Evolutionary conservation across 2,888 invertebrate species (phyloP).

Genomic region (Drosophila formosana): DNA sequence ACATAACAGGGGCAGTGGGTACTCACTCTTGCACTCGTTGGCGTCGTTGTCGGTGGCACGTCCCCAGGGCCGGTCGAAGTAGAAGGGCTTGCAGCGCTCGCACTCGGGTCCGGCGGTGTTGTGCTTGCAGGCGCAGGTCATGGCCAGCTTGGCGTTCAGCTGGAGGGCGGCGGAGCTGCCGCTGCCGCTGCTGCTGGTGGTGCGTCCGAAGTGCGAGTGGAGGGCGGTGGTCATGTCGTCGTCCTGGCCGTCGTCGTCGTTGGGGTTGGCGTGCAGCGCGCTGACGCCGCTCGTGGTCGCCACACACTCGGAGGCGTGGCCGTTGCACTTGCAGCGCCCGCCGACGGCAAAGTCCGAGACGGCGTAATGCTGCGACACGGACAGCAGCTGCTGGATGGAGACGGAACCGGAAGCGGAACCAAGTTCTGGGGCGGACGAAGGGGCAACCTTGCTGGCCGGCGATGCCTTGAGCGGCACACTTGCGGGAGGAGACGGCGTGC

Average conservation of each 20-base stretch:
- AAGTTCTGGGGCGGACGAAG: constrained; percentile 36
- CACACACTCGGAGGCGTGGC: constrained; percentile 97
- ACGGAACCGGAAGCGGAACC: constrained; percentile 13
- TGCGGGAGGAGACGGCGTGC: constrained; percentile 56
- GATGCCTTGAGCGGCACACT: constrained; percentile 48
- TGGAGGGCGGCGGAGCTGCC: constrained; percentile 27
- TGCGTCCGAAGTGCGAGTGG: constrained; percentile 62
- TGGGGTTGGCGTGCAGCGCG: constrained; percentile 10
- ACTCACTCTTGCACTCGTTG: constrained; percentile 99
- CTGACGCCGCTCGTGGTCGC: constrained; percentile 80
- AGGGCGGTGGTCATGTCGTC: constrained; percentile 55
- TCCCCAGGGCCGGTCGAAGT: constrained; percentile 99
- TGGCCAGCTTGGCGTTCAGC: constrained; percentile 85
- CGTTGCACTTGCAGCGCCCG: constrained; percentile 99
- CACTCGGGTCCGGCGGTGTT: constrained; percentile 99
- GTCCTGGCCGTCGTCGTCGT: constrained; percentile 87
- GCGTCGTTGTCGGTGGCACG: constrained; percentile 97
- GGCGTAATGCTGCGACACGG: constrained; percentile 92
- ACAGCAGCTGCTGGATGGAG: constrained; percentile 81
- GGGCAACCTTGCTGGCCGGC: constrained; percentile 79
- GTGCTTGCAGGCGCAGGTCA: constrained; percentile 98
- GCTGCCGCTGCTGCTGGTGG: not conserved
- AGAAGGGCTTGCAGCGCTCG: constrained; percentile 99
- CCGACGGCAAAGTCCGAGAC: constrained; percentile 99
- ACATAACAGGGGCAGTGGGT: not conserved